A percentile compares a stretch with the other conserved stretches of the same genome.
Conservation (phyloP, 2,888 invertebrate genomes). For the Sepiola atlantica region DNA sequence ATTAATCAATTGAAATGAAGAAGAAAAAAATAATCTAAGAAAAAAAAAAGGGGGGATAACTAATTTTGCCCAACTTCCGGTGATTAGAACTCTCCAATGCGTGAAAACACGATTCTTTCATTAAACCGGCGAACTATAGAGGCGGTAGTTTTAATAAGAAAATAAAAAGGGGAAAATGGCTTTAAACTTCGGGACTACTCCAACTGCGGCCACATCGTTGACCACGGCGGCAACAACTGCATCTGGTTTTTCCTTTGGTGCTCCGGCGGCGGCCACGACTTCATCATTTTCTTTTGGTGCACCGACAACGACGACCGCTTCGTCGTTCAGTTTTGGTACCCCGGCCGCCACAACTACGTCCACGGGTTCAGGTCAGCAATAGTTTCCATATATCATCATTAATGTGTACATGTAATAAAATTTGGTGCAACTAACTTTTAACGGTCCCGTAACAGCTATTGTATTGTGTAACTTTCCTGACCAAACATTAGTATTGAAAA, state of each 20-base stretch:
- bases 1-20: too few relatives aligned
- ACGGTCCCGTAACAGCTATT: too few relatives aligned
- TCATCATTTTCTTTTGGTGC: constrained; percentile 51
- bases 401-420: too few relatives aligned
- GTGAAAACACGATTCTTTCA: not conserved
- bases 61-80: not conserved
- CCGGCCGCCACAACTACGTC: constrained; percentile 51
- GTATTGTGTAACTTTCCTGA: too few relatives aligned
- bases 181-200: constrained; percentile 51
- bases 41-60: not conserved
- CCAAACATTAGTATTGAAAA: too few relatives aligned
- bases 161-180: constrained; percentile 49
- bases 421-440: too few relatives aligned
- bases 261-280: constrained; percentile 40
- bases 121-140: not conserved
- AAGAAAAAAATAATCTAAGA: too few relatives aligned
- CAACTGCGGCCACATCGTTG: not conserved
- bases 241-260: not conserved
- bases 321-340: constrained; percentile 52
- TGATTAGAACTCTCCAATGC: not conserved
- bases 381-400: too few relatives aligned
- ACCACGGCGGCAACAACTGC: not conserved
- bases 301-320: constrained; percentile 40
- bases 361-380: not conserved
- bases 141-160: not conserved